Evolutionary conservation across 2,797 vertebrate genomes (phyloP), one percentile per base, ranked within the genome.

Genomic region (Acipenser oxyrinchus): DNA sequence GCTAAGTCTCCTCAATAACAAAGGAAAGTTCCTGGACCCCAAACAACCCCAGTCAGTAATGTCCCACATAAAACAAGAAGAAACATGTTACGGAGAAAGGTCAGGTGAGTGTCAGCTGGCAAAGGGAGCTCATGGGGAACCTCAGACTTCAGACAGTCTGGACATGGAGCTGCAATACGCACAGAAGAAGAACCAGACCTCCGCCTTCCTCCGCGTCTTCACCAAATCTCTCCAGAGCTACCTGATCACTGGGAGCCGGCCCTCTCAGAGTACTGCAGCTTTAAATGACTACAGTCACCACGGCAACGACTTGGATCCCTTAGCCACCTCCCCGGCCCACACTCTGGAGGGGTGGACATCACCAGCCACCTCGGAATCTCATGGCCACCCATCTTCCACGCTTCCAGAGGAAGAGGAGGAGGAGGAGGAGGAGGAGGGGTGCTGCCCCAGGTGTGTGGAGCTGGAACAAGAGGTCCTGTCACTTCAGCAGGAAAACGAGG

Each of bases 401-500:
- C 90, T 97, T 7, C 94, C 96, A 6, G 96, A 96, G n/a, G 96
- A 94, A 68, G 93, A 99, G 53, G 95, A 18, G 18, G 18, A 18
- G 1, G n/a, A 98, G 2, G 95, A 98, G 52, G 96, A 99, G 71
- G 96, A 98, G 70, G 89, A 89, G 82, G 87, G 84, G 70, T 98
- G 94, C 77, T 99, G 96, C 59, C 96, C 95, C 6, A 92, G 96
- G 48, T 99, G 96, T 79, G 88, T 97, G 74, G 96, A 99, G 78
- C 77, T 99, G 79, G 96, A 99, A 77, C 96, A 99, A 79, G 96
- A 99, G 81, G 95, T 99, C 64, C 89, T 99, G 77, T 97, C 94
- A n/a, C 82, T 99, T 77, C 96, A 99, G 80, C 96, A 99, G 84
- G 96, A 99, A 83, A 99, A 99, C 0, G 95, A 98, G 81, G 96